phyloP scores from a whole-genome alignment of 2,113 vertebrate genomes.

The Empidonax traillii region DNA sequence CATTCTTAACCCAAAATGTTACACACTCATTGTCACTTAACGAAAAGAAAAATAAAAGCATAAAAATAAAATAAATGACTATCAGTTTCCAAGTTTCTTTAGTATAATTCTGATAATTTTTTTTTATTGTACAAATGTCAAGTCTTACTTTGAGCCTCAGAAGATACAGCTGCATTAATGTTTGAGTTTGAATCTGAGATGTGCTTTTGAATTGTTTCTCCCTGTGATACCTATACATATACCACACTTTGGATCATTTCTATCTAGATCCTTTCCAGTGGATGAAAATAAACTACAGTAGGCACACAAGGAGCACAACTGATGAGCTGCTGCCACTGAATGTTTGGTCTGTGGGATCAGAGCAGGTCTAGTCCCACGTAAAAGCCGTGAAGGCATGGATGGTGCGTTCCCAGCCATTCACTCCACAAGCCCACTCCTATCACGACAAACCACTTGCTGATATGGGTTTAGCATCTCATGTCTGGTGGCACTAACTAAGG shows the following conservation, averaged over 20 bases:
- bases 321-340: neutral
- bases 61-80: neutral
- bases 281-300: neutral
- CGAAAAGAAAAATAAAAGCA: neutral
- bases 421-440: neutral
- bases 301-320: rapidly evolving
- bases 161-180: neutral
- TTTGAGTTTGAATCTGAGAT: neutral
- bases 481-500: neutral
- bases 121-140: neutral
- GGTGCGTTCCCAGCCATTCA: neutral
- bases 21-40: neutral
- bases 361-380: neutral
- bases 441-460: neutral
- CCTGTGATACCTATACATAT: rapidly evolving
- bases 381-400: neutral
- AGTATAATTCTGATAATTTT: neutral
- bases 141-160: neutral
- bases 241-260: neutral
- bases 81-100: neutral
- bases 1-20: neutral
- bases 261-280: neutral
- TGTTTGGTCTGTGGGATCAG: neutral
- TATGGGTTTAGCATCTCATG: neutral
- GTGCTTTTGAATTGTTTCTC: neutral